Evolutionary conservation across 2,113 vertebrate genomes (phyloP).

Genomic region (Piprites chloris): DNA sequence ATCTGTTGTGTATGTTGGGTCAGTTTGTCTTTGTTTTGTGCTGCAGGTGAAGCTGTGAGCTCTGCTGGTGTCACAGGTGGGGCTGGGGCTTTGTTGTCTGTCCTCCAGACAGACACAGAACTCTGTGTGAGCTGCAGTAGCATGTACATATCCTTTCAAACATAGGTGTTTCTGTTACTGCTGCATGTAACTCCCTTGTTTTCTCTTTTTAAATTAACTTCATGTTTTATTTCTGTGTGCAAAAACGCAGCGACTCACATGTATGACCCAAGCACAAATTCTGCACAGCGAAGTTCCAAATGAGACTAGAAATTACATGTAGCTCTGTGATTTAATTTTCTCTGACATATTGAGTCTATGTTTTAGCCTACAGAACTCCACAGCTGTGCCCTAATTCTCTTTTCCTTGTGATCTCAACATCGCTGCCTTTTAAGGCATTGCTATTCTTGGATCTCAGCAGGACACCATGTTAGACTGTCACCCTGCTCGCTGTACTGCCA

Average conservation of each 20-base stretch:
- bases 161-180: not conserved
- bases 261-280: slow-evolving; percentile 9
- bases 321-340: slow-evolving; percentile 82
- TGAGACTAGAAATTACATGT: slow-evolving; percentile 49
- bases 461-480: slow-evolving; percentile 76
- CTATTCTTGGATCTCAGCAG: slow-evolving; percentile 75
- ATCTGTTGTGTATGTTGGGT: not conserved
- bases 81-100: not conserved
- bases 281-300: slow-evolving; percentile 19
- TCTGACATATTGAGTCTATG: slow-evolving; percentile 88
- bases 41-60: not conserved
- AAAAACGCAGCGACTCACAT: not conserved
- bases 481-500: slow-evolving; percentile 43
- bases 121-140: not conserved
- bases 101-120: not conserved
- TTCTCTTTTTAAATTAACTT: not conserved
- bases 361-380: slow-evolving; percentile 86
- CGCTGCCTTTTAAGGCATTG: slow-evolving; percentile 78
- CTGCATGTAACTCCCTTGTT: not conserved
- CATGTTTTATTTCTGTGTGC: not conserved
- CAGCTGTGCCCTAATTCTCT: slow-evolving; percentile 89
- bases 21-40: not conserved
- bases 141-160: not conserved
- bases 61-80: not conserved
- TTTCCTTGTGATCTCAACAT: slow-evolving; percentile 79